phyloP scores from a whole-genome alignment of 2,888 invertebrate genomes.

The Cataglyphis rosenhaueri region DNA sequence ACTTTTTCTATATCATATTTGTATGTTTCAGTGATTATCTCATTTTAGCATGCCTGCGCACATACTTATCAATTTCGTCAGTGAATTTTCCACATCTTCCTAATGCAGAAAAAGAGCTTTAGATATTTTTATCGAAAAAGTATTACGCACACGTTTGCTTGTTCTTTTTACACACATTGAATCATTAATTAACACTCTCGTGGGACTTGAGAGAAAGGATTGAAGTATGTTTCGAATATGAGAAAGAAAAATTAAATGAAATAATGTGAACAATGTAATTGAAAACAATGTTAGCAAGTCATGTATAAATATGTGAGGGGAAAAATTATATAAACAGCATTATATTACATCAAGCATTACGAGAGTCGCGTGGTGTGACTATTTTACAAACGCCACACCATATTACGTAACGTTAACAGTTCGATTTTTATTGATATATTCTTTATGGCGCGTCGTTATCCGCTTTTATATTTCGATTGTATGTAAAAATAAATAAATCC shows the following conservation, averaged over 20 bases:
- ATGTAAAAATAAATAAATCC: constrained; percentile 34
- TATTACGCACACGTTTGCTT: neutral
- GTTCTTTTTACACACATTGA: neutral
- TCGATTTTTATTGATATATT: constrained; percentile 40
- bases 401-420: constrained; percentile 39
- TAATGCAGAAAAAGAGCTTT: neutral
- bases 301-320: neutral
- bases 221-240: neutral
- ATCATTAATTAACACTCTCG: neutral
- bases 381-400: constrained; percentile 20
- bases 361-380: constrained; percentile 11
- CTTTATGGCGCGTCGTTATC: constrained; percentile 15
- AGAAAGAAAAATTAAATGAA: constrained; percentile 3
- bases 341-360: constrained; percentile 32
- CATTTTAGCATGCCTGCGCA: constrained; percentile 57
- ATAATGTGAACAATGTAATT: neutral
- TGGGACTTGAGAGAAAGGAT: neutral
- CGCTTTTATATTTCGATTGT: constrained; percentile 1
- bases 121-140: neutral
- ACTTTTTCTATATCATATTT: constrained; percentile 49
- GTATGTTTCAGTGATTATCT: constrained; percentile 57
- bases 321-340: constrained; percentile 31
- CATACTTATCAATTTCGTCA: constrained; percentile 51
- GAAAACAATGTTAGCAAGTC: neutral
- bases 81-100: neutral